Evolutionary conservation across 2,797 vertebrate genomes (phyloP).

Genomic region (Xiphophorus birchmanni): DNA sequence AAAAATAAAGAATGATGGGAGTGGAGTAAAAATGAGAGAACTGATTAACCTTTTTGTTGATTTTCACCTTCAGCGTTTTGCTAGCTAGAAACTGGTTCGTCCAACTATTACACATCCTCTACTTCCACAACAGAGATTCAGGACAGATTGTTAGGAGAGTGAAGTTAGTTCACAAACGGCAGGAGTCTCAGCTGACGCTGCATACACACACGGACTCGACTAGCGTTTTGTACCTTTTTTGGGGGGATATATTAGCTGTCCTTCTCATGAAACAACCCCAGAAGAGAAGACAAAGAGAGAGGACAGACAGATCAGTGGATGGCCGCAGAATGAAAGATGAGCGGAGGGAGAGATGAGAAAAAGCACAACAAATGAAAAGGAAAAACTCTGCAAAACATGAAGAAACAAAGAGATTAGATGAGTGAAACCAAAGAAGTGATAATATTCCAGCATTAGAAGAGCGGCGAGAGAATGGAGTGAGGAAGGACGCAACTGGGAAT

Average conservation of each 20-base stretch:
- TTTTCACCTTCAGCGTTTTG: not conserved
- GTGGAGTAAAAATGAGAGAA: slow-evolving; percentile 35
- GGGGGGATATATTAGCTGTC: slow-evolving; percentile 92
- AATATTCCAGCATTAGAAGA: slow-evolving; percentile 56
- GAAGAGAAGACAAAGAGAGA: slow-evolving; percentile 80
- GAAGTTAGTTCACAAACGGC: slow-evolving; percentile 54
- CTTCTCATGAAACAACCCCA: slow-evolving; percentile 92
- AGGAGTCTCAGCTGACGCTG: slow-evolving; percentile 47
- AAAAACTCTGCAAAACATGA: slow-evolving; percentile 86
- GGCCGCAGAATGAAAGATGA: slow-evolving; percentile 77
- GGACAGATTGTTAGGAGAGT: slow-evolving; percentile 44
- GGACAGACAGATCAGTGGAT: slow-evolving; percentile 86
- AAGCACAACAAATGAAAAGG: slow-evolving; percentile 69
- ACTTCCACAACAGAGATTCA: slow-evolving; percentile 30
- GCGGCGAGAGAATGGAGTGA: slow-evolving; percentile 31
- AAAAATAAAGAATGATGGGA: slow-evolving; percentile 44
- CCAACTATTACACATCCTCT: not conserved
- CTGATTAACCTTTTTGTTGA: not conserved
- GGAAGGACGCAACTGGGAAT: slow-evolving; percentile 38
- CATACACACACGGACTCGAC: slow-evolving; percentile 60
- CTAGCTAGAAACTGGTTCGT: not conserved
- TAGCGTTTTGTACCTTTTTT: slow-evolving; percentile 89
- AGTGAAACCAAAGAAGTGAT: slow-evolving; percentile 52
- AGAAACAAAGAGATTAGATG: slow-evolving; percentile 79
- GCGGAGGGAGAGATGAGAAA: slow-evolving; percentile 69